Conservation (phyloP, 2,113 vertebrate species). For the Gambusia holbrooki region DNA sequence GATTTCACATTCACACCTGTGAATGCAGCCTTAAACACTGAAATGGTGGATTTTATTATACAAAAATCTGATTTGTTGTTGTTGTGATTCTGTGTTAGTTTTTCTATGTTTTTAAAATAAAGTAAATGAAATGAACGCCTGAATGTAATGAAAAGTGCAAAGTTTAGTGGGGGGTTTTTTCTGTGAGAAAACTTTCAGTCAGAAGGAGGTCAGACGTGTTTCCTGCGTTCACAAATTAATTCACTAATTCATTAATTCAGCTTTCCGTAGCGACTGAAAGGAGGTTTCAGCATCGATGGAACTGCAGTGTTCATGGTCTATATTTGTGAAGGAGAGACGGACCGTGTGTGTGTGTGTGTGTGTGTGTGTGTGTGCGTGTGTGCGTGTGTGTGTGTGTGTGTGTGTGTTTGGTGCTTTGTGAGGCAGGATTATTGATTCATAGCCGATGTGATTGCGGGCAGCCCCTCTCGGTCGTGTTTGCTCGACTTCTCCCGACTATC, state of each 20-base stretch:
- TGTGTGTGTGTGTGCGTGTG: constrained; percentile 13
- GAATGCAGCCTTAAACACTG: no score
- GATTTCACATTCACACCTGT: no score
- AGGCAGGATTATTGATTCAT: constrained; percentile 70
- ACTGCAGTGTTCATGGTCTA: constrained; percentile 66
- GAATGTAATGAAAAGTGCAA: not conserved
- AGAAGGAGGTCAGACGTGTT: not conserved
- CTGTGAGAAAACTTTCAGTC: no score
- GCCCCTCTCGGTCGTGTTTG: constrained; percentile 56
- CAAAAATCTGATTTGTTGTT: no score
- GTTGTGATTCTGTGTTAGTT: no score
- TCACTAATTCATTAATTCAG: not conserved
- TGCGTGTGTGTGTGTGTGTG: constrained; percentile 11
- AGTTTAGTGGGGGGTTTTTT: not conserved
- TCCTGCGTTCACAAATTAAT: not conserved
- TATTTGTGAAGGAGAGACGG: constrained; percentile 39
- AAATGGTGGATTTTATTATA: no score
- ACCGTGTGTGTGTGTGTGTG: constrained; percentile 11
- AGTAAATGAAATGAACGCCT: no score
- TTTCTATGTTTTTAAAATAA: no score
- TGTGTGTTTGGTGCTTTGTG: constrained; percentile 5
- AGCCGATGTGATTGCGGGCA: constrained; percentile 69
- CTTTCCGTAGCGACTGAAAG: constrained; percentile 10
- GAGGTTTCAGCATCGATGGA: constrained; percentile 64
- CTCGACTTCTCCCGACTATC: constrained; percentile 39